Conservation (phyloP, 2,797 vertebrate genomes). For the Eidolon dupreanum region DNA sequence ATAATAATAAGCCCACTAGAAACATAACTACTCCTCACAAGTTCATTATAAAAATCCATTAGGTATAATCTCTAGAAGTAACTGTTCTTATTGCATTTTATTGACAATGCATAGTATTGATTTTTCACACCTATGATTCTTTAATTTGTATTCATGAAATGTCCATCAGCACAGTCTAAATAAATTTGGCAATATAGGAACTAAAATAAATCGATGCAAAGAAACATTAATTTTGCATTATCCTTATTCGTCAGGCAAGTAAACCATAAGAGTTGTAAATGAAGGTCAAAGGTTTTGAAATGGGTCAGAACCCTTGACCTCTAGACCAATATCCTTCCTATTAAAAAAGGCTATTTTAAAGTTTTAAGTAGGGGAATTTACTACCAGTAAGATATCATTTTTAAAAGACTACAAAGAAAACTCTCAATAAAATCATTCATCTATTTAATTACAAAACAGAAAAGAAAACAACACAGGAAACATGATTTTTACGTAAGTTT, state of each 20-base stretch:
- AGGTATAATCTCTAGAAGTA: constrained; percentile 87
- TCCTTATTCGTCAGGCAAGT: constrained; percentile 94
- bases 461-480: constrained; percentile 54
- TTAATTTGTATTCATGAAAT: constrained; percentile 99
- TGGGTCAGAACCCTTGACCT: constrained; percentile 97
- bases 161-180: constrained; percentile 93
- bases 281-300: constrained; percentile 95
- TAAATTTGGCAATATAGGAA: constrained; percentile 95
- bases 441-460: constrained; percentile 80
- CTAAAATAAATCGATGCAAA: constrained; percentile 96
- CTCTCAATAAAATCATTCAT: constrained; percentile 84
- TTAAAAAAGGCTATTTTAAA: constrained; percentile 90
- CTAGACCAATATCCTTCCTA: constrained; percentile 90
- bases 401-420: constrained; percentile 84
- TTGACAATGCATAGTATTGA: constrained; percentile 89
- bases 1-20: constrained; percentile 84
- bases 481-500: constrained; percentile 60
- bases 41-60: constrained; percentile 89
- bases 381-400: constrained; percentile 87
- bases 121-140: constrained; percentile 94
- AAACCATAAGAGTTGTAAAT: constrained; percentile 88
- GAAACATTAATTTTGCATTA: constrained; percentile 99
- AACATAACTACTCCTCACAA: constrained; percentile 84
- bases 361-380: constrained; percentile 89
- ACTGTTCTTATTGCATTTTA: constrained; percentile 88